Evolutionary conservation across 2,113 vertebrate species (phyloP), one percentile per base, ranked within the genome.

Genomic region (Microcebus lehilahytsara): DNA sequence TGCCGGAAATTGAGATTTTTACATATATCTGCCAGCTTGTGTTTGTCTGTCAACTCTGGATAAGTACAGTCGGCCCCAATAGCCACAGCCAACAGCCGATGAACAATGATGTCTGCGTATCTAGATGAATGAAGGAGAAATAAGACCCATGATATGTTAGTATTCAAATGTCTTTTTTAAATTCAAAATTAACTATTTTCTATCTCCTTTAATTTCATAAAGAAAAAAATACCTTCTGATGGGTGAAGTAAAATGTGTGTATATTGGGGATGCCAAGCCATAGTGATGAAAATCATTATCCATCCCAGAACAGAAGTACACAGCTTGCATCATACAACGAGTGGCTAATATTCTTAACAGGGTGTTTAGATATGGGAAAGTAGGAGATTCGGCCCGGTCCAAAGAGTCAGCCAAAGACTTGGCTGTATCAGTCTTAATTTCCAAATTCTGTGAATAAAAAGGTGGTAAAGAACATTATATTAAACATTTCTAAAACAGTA

Each of bases 281-380:
- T 99, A 99, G 97, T 99, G 99, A 98, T 99, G 99, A 97, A 99
- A 99, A 97, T 99, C 99, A 27, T 92, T 99, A 97, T 99, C 99
- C 99, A 99, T 99, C 92, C 99, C 99, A 0, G 99, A 99, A 97
- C 99, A 99, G 97, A 99, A 99, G 98, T 99, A 99, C 69, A 99
- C 99, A 0, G 99, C 99, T 97, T 99, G 99, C 99, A 99, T 99
- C 99, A 99, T 99, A 98, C 99, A 99, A 92, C 99, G 99, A 53
- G 99, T 99, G 89, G 99, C 97, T 96, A 99, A 97, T 98, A 99
- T 99, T 91, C 99, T 98, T 97, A 99, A 95, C 9, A 99, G 98
- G 0, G 99, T 99, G 96, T 99, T 99, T 51, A 99, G 98, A 96
- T 99, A 99, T 0, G 99, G 98, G 85, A 99, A 99, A 1, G 96